Conservation (phyloP, 1,140 invertebrate genomes). For the Aphis craccivora region DNA sequence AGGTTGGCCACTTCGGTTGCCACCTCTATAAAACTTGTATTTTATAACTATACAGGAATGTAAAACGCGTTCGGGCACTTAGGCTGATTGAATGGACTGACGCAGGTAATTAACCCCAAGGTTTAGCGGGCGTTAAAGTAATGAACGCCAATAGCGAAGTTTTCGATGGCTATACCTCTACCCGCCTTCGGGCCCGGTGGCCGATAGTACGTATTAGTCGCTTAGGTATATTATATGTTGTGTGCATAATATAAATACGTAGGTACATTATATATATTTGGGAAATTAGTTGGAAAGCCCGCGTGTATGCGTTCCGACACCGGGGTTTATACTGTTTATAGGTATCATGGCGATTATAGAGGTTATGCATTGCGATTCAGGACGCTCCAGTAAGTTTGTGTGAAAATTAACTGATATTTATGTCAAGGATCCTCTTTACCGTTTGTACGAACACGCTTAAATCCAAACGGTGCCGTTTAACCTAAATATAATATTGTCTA, state of each 20-base stretch:
- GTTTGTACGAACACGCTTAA: neutral
- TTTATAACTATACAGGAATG: neutral
- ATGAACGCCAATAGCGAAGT: neutral
- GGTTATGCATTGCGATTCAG: neutral
- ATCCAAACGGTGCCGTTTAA: neutral
- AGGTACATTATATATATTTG: neutral
- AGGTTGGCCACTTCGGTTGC: neutral
- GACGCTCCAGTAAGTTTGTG: neutral
- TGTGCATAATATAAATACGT: neutral
- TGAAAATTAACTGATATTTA: conserved; percentile 6
- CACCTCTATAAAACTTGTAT: neutral
- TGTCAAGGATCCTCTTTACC: neutral
- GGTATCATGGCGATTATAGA: neutral
- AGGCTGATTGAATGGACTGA: conserved; percentile 9
- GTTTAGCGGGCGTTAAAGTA: conserved; percentile 17
- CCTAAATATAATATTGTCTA: neutral
- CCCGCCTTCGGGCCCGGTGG: neutral
- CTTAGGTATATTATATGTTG: neutral
- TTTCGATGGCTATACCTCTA: neutral
- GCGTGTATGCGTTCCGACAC: neutral
- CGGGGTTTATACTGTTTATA: neutral
- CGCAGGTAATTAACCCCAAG: neutral
- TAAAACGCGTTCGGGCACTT: conserved; percentile 5
- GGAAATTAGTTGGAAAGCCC: neutral
- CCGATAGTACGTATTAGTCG: neutral